Evolutionary conservation across 2,888 invertebrate species (phyloP), one percentile per base, ranked within the genome.

Genomic region (Byasa hedistus): DNA sequence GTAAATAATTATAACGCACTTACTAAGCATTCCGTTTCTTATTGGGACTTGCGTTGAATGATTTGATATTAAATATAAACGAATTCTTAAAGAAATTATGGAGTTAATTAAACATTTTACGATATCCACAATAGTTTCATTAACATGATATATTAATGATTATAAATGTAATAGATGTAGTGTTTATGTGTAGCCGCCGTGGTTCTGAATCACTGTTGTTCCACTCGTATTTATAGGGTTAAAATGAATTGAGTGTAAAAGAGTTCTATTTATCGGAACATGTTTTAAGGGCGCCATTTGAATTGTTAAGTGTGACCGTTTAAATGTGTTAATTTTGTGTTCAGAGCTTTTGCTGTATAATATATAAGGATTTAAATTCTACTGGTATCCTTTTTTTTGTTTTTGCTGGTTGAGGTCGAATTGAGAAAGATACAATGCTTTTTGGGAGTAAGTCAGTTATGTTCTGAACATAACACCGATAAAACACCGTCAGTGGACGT

Each of bases 141-240:
- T 48, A 57, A 51, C 36, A 61, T 61, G 12, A 66, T 54, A 57
- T 61, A 68, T 65, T 59, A 65, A 64, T 71, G 61, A 69, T 39
- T 69, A 69, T 65, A 61, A 57, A 60, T 39, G 55, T 69, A 66
- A 72, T 72, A 64, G 72, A 68, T 69, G 70, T 73, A 72, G 71
- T 68, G 70, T 70, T 75, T 78, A 76, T 69, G 75, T 76, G 77
- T 77, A 72, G 74, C 78, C 73, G 73, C 72, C 69, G 72, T 79
- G 86, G 76, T 86, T 87, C 73, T 79, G 80, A 87, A 86, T 84
- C 86, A 79, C 77, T 72, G 76, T 83, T 81, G 82, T 79, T 73
- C 70, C 74, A 78, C 74, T 73, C 75, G 76, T 76, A 77, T 76
- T 77, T 77, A 72, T 77, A 80, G 76, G 75, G 66, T 27, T 81